These are phyloP conservation scores for Enteromius trimaculatus DNA, from an alignment of 2,797 vertebrate species.

Conservation along the genomic window DNA sequence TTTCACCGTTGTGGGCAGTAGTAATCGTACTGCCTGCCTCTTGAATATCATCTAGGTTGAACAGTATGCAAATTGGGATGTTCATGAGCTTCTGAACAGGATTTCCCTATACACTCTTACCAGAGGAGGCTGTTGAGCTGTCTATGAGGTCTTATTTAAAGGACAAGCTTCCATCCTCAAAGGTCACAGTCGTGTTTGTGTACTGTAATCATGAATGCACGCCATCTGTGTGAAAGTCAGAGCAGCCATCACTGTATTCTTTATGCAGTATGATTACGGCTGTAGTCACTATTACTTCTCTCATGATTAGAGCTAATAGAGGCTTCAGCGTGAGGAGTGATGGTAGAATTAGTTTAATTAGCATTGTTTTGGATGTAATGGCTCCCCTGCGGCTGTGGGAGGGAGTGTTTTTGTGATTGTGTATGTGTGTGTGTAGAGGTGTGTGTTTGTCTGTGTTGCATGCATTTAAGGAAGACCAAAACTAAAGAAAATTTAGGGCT, in stretches of 20 bases:
- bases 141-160: conserved; percentile 30
- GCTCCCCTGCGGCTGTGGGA: conserved; percentile 54
- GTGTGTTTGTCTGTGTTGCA: conserved; percentile 31
- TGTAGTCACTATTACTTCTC: conserved; percentile 53
- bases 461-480: conserved; percentile 37
- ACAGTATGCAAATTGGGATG: neutral
- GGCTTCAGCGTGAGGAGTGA: conserved; percentile 52
- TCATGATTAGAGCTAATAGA: conserved; percentile 55
- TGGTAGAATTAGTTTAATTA: conserved; percentile 63
- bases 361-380: conserved; percentile 62
- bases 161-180: conserved; percentile 33
- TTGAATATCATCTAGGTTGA: neutral
- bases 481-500: conserved; percentile 25
- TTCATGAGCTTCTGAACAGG: neutral
- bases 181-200: conserved; percentile 45
- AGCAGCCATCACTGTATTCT: conserved; percentile 37
- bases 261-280: conserved; percentile 44
- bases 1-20: neutral
- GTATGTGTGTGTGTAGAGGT: conserved; percentile 25
- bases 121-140: conserved; percentile 13
- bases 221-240: conserved; percentile 43
- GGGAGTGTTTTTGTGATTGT: conserved; percentile 36
- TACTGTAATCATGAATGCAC: conserved; percentile 28
- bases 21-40: neutral
- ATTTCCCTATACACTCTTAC: conserved; percentile 3